These are phyloP conservation scores for Podiceps cristatus DNA, from an alignment of 2,113 vertebrate genomes.

Conservation along the genomic window DNA sequence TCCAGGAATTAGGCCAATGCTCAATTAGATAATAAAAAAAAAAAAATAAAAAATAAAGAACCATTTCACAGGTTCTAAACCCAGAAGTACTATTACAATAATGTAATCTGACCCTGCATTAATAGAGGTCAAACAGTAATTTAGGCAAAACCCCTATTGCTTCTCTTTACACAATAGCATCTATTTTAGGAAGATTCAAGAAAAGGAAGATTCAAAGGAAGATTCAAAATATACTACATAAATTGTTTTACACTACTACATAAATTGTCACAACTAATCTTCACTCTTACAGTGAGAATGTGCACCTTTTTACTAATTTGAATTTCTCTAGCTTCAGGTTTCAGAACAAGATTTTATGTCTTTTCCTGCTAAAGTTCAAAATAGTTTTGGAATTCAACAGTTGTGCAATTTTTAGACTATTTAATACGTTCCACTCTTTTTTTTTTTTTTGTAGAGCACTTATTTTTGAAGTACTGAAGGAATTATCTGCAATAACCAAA, in stretches of 20 bases:
- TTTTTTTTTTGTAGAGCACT: not conserved
- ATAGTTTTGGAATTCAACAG: not conserved
- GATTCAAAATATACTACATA: too few species aligned
- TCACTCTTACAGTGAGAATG: not conserved
- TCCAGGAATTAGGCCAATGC: not conserved
- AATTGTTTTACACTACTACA: not conserved
- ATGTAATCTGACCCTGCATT: not conserved
- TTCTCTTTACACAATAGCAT: not conserved
- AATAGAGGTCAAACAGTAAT: not conserved
- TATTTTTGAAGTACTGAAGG: not conserved
- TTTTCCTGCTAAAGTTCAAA: not conserved
- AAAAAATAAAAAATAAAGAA: not conserved
- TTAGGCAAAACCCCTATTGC: not conserved
- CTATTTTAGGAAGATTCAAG: not conserved
- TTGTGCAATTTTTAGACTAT: not conserved
- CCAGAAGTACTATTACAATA: not conserved
- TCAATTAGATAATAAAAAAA: not conserved
- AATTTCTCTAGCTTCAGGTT: not conserved
- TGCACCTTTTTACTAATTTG: not conserved
- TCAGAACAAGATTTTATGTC: not conserved
- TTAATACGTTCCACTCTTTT: not conserved
- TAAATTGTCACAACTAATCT: not conserved
- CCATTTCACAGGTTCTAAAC: not conserved
- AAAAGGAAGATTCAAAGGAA: not conserved
- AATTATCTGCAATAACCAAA: not conserved